A percentile compares a stretch with the other conserved stretches of the same genome.
Evolutionary conservation across 2,113 vertebrate genomes (phyloP).

Genomic region (Acrocephalus kingi): DNA sequence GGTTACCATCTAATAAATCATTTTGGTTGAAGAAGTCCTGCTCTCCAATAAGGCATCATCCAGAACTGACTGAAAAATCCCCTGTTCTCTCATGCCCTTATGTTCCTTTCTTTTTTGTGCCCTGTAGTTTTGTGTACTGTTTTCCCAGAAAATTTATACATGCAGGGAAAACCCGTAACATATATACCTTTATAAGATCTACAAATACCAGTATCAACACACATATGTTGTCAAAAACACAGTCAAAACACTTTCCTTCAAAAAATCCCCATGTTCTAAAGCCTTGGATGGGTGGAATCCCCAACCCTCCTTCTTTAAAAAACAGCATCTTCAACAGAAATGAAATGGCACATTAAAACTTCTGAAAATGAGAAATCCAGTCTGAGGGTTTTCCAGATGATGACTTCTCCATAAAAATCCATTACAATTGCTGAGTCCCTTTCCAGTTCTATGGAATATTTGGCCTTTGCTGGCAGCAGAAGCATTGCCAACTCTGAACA

Average conservation of each 20-base stretch:
- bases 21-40: not conserved
- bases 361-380: not conserved
- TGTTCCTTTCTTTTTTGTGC: not conserved
- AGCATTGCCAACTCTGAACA: not conserved
- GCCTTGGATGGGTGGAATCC: not conserved
- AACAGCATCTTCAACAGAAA: not conserved
- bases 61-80: not conserved
- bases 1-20: not conserved
- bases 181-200: not conserved
- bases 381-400: not conserved
- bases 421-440: not conserved
- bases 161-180: not conserved
- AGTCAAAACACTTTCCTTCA: not conserved
- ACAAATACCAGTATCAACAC: not conserved
- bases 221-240: not conserved
- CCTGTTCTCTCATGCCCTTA: not conserved
- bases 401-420: not conserved
- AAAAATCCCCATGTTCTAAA: not conserved
- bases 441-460: not conserved
- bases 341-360: not conserved
- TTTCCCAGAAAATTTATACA: not conserved
- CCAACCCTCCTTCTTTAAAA: not conserved
- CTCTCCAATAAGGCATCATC: not conserved
- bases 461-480: not conserved
- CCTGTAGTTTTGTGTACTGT: not conserved